A percentile compares a stretch with the other conserved stretches of the same genome.
Evolutionary conservation across 1,140 invertebrate genomes (phyloP).

Genomic region (Trichonephila clavata): DNA sequence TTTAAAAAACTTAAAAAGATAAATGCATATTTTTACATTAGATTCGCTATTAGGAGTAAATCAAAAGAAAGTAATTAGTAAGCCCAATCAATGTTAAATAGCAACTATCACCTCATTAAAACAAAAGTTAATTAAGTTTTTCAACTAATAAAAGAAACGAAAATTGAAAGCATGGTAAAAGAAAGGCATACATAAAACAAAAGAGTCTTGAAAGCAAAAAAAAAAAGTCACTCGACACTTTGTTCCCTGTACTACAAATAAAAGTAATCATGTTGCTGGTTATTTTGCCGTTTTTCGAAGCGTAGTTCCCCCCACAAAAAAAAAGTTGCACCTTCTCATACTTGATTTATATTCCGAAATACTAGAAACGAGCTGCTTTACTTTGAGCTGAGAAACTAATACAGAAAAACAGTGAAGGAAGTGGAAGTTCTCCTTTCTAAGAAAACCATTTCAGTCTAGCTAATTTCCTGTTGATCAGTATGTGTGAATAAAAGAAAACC

Average conservation of each 20-base stretch:
- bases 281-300: not conserved
- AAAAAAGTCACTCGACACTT: not conserved
- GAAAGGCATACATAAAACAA: too few species aligned
- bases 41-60: too few species aligned
- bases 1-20: too few species aligned
- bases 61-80: too few species aligned
- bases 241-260: not conserved
- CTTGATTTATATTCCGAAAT: constrained; percentile 20
- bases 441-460: not conserved
- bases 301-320: not conserved
- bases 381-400: too few species aligned
- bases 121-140: too few species aligned
- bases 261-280: not conserved
- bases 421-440: not conserved
- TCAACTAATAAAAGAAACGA: too few species aligned
- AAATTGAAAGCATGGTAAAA: not conserved
- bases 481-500: not conserved
- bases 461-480: not conserved
- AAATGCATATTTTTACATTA: too few species aligned
- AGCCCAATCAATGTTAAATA: too few species aligned
- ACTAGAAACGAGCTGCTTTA: not conserved
- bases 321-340: not conserved
- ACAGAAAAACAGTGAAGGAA: not conserved
- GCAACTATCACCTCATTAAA: too few species aligned
- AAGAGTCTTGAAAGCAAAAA: not conserved